Evolutionary conservation across 1,140 invertebrate species (phyloP).

Genomic region (Sesamia nonagrioides): DNA sequence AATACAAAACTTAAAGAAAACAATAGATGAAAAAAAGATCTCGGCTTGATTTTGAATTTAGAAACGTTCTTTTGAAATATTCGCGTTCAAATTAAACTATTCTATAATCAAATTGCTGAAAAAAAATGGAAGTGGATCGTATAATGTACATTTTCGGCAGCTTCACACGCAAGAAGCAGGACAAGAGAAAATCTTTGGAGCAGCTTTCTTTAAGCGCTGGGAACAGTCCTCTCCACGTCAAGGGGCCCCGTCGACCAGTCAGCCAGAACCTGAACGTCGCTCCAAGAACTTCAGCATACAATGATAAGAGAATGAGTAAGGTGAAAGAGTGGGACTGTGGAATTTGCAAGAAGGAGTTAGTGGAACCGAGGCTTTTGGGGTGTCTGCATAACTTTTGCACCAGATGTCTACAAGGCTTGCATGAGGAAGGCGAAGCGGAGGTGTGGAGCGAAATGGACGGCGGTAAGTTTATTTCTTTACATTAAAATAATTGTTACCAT

Average conservation of each 20-base stretch:
- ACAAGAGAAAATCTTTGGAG: slow-evolving; percentile 83
- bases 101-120: slow-evolving; percentile 47
- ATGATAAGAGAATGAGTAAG: slow-evolving; percentile 59
- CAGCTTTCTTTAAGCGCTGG: slow-evolving; percentile 80
- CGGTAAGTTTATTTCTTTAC: slow-evolving; percentile 62
- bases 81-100: neutral
- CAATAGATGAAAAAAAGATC: neutral
- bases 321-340: slow-evolving; percentile 84
- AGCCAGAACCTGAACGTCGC: slow-evolving; percentile 70
- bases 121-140: slow-evolving; percentile 88
- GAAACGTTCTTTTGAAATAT: neutral
- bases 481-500: too few relatives aligned
- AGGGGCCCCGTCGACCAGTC: slow-evolving; percentile 59
- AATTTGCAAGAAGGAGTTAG: slow-evolving; percentile 83
- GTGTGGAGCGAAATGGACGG: slow-evolving; percentile 79
- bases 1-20: slow-evolving; percentile 28
- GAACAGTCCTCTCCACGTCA: slow-evolving; percentile 74
- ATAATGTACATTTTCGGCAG: slow-evolving; percentile 89
- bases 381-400: slow-evolving; percentile 89
- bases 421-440: slow-evolving; percentile 75
- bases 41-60: neutral
- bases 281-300: slow-evolving; percentile 73
- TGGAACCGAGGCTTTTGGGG: slow-evolving; percentile 87
- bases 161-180: slow-evolving; percentile 87
- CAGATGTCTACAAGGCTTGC: slow-evolving; percentile 84